Conservation (phyloP, 1,140 invertebrate species). For the Phortica variegata region DNA sequence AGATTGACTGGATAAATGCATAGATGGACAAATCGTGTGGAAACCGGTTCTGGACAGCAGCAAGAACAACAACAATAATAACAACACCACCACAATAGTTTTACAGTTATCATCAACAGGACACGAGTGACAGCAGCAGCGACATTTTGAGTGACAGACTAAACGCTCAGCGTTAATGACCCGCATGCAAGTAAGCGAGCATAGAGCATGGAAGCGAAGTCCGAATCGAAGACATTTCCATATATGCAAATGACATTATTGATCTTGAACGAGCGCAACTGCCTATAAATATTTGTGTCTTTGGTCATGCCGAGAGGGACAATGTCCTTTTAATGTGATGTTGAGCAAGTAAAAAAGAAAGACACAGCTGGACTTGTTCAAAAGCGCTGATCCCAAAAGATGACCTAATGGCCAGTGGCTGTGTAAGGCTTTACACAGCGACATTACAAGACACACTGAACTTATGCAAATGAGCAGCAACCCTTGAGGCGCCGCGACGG, state of each 20-base stretch:
- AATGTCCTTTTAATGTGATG: too few relatives aligned
- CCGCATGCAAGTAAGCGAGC: constrained; percentile 20
- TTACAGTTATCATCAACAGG: too few relatives aligned
- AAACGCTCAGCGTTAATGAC: constrained; percentile 18
- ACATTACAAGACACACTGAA: constrained; percentile 21
- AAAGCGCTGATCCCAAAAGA: neutral
- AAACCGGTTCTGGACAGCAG: constrained; percentile 51
- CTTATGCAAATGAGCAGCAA: constrained; percentile 44
- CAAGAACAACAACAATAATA: too few relatives aligned
- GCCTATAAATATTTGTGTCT: too few relatives aligned
- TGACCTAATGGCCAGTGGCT: constrained; percentile 34
- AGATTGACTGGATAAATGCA: too few relatives aligned
- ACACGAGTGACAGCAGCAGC: too few relatives aligned
- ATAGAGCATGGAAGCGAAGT: too few relatives aligned
- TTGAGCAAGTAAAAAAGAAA: too few relatives aligned
- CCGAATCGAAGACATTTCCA: constrained; percentile 20
- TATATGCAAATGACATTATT: constrained; percentile 20
- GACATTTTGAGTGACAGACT: constrained; percentile 21
- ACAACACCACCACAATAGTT: too few relatives aligned
- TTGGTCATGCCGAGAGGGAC: too few relatives aligned
- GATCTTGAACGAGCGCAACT: constrained; percentile 14
- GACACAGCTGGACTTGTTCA: too few relatives aligned
- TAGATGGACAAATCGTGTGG: constrained; percentile 17
- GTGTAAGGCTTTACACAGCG: constrained; percentile 21
- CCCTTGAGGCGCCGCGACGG: constrained; percentile 34